Evolutionary conservation across 2,113 vertebrate genomes (phyloP).

Genomic region (Aspiorhynchus laticeps): DNA sequence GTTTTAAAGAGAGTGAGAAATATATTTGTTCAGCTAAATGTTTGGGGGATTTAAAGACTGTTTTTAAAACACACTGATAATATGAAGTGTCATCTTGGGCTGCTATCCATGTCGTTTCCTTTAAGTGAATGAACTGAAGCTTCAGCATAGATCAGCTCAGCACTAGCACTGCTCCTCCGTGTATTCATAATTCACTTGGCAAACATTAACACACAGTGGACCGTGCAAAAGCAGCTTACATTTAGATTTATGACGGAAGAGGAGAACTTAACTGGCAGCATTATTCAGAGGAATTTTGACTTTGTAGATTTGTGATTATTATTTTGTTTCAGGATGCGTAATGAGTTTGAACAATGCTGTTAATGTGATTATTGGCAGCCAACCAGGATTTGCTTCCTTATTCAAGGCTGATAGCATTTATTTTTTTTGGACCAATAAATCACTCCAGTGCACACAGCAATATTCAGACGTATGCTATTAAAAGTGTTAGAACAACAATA

Average conservation of each 20-base stretch:
- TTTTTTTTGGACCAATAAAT: conserved; percentile 74
- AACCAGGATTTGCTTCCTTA: conserved; percentile 71
- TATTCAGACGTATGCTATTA: conserved; percentile 79
- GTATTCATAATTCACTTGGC: conserved; percentile 12
- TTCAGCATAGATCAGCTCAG: conserved; percentile 65
- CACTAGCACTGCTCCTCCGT: conserved; percentile 43
- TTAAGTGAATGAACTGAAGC: conserved; percentile 66
- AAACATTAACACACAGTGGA: not conserved
- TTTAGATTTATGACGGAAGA: conserved; percentile 69
- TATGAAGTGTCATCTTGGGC: conserved; percentile 59
- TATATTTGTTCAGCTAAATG: not conserved
- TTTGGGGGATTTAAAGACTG: not conserved
- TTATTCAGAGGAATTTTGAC: conserved; percentile 73
- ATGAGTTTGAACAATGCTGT: conserved; percentile 80
- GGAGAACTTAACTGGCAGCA: conserved; percentile 65
- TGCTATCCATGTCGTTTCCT: conserved; percentile 62
- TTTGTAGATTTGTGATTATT: conserved; percentile 77
- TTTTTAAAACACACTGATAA: conserved; percentile 7
- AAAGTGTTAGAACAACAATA: conserved; percentile 79
- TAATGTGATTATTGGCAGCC: conserved; percentile 81
- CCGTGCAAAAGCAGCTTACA: conserved; percentile 44
- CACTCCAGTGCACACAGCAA: conserved; percentile 74
- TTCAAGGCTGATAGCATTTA: conserved; percentile 73
- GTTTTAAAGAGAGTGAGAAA: no score
- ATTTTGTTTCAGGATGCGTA: conserved; percentile 79